phyloP scores from a whole-genome alignment of 2,113 vertebrate species.

The Diglossa brunneiventris region DNA sequence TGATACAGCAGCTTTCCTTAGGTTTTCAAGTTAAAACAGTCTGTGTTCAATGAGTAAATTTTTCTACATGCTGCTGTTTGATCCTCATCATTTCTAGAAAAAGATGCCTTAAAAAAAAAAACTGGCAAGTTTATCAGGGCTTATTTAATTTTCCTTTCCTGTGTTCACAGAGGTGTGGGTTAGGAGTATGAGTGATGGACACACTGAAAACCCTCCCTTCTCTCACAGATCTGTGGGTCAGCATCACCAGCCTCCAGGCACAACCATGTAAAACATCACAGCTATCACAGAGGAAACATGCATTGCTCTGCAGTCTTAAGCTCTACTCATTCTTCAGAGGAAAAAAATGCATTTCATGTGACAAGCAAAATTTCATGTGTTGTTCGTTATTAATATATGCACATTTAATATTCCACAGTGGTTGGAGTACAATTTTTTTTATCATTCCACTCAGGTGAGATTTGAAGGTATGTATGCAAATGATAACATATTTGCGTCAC shows the following conservation, averaged over 20 bases:
- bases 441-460: not conserved
- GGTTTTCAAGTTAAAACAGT: not conserved
- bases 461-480: not conserved
- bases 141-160: not conserved
- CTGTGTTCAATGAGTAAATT: not conserved
- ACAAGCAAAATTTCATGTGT: not conserved
- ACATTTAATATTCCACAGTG: not conserved
- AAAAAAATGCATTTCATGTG: rapidly evolving
- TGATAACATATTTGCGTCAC: not conserved
- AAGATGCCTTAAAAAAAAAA: not conserved
- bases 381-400: not conserved
- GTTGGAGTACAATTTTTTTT: not conserved
- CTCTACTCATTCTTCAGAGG: not conserved
- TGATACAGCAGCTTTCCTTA: not conserved
- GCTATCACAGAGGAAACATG: not conserved
- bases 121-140: not conserved
- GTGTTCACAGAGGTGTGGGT: not conserved
- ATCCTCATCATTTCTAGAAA: not conserved
- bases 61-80: not conserved
- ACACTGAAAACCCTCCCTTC: not conserved
- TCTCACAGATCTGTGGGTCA: not conserved
- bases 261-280: not conserved
- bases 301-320: not conserved
- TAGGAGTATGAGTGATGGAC: not conserved
- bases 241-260: not conserved